Percentiles rank a stretch among this genome's conserved stretches.
Evolutionary conservation across 1,140 invertebrate genomes (phyloP).

Genomic region (Trichonephila clavipes): DNA sequence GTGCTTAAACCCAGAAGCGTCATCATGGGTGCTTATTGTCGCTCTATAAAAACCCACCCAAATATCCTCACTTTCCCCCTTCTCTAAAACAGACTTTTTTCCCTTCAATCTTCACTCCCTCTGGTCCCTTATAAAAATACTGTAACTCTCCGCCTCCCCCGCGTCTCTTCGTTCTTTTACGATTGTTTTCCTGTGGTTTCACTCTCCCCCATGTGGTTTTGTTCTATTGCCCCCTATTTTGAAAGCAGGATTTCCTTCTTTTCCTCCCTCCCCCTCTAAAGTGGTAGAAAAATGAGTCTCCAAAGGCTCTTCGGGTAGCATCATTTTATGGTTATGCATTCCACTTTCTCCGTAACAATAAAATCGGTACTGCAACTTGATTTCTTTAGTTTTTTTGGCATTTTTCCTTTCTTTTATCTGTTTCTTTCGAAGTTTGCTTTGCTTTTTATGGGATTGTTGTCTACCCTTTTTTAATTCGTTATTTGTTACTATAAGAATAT

Average conservation of each 20-base stretch:
- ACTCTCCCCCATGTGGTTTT: constrained; percentile 65
- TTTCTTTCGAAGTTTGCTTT: not conserved
- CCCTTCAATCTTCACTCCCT: constrained; percentile 61
- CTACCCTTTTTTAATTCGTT: not conserved
- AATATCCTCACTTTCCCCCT: not conserved
- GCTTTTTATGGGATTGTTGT: not conserved
- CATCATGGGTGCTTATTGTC: constrained; percentile 64
- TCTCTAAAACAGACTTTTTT: constrained; percentile 52
- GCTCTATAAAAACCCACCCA: constrained; percentile 58
- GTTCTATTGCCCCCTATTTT: constrained; percentile 68
- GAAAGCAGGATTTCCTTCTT: constrained; percentile 69
- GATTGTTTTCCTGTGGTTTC: constrained; percentile 75
- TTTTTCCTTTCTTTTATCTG: not conserved
- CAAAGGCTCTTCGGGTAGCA: constrained; percentile 47
- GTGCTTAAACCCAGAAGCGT: constrained; percentile 44
- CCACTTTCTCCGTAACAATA: constrained; percentile 69
- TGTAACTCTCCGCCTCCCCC: not conserved
- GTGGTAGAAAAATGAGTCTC: constrained; percentile 58
- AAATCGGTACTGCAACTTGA: constrained; percentile 68
- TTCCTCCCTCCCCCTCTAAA: not conserved
- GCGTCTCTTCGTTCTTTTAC: constrained; percentile 24
- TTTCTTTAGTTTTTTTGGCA: constrained; percentile 26
- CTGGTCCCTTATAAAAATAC: constrained; percentile 62
- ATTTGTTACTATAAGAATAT: not conserved
- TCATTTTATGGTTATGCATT: constrained; percentile 75